Conservation (phyloP, 2,797 vertebrate species). For the Danio tinwini region DNA sequence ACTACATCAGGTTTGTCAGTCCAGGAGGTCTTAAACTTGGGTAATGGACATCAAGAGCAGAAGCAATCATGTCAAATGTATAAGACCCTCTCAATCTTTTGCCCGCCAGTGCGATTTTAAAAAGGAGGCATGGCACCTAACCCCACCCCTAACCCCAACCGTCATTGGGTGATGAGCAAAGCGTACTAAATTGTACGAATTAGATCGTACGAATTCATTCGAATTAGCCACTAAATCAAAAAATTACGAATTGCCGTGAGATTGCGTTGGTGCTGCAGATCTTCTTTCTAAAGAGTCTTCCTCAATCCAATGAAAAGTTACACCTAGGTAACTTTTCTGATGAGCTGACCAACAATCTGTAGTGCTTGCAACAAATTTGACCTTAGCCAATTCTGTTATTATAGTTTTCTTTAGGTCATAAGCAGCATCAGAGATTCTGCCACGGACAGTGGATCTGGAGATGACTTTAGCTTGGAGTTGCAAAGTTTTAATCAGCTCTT, state of each 20-base stretch:
- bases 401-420: conserved; percentile 33
- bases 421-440: conserved; percentile 43
- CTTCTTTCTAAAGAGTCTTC: conserved; percentile 36
- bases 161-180: too few relatives aligned
- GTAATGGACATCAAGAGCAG: conserved; percentile 46
- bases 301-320: conserved; percentile 39
- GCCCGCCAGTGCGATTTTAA: conserved; percentile 42
- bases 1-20: too few relatives aligned
- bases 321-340: conserved; percentile 46
- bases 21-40: too few relatives aligned
- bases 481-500: conserved; percentile 41
- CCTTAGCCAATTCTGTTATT: conserved; percentile 29
- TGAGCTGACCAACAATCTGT: conserved; percentile 33
- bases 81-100: conserved; percentile 50
- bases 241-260: too few relatives aligned
- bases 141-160: too few relatives aligned
- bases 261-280: too few relatives aligned
- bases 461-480: conserved; percentile 44
- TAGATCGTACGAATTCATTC: too few relatives aligned
- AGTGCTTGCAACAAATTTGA: conserved; percentile 46
- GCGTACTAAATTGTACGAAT: too few relatives aligned
- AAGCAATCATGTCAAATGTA: conserved; percentile 28
- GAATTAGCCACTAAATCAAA: too few relatives aligned
- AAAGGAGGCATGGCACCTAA: too few relatives aligned
- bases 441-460: conserved; percentile 39